phyloP scores from a whole-genome alignment of 2,888 invertebrate species.

The Papilio gigon region DNA sequence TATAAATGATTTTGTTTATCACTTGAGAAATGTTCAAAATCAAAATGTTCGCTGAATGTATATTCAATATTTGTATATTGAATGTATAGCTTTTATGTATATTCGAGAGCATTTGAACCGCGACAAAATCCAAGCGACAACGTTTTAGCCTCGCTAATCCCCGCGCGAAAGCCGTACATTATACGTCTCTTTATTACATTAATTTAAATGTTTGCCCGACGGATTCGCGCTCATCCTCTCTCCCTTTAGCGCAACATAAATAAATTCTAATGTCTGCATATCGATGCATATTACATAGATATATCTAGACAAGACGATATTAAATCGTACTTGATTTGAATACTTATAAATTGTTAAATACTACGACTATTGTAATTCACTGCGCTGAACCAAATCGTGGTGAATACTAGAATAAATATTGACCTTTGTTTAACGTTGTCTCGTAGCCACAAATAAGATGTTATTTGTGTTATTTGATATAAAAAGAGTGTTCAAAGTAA shows the following conservation, averaged over 20 bases:
- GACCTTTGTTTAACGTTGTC: not conserved
- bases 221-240: constrained; percentile 61
- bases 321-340: constrained; percentile 1
- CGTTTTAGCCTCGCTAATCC: constrained; percentile 59
- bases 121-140: constrained; percentile 47
- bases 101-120: constrained; percentile 35
- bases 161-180: constrained; percentile 69
- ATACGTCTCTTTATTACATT: constrained; percentile 81
- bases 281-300: not conserved
- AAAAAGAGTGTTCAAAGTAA: too few relatives aligned
- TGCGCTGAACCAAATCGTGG: not conserved
- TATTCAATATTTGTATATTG: not conserved
- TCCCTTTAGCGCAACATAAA: constrained; percentile 57
- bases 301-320: not conserved
- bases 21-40: too few relatives aligned
- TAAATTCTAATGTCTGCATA: constrained; percentile 50
- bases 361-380: not conserved
- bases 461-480: not conserved
- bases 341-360: not conserved
- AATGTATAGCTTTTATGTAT: too few relatives aligned
- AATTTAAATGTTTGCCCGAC: constrained; percentile 79
- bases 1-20: too few relatives aligned
- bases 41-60: not conserved
- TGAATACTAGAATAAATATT: not conserved
- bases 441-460: not conserved